Percentiles rank a stretch among this genome's conserved stretches.
These are phyloP conservation scores for Brevimyrus niger DNA, from an alignment of 2,113 vertebrate genomes.

Conservation along the genomic window DNA sequence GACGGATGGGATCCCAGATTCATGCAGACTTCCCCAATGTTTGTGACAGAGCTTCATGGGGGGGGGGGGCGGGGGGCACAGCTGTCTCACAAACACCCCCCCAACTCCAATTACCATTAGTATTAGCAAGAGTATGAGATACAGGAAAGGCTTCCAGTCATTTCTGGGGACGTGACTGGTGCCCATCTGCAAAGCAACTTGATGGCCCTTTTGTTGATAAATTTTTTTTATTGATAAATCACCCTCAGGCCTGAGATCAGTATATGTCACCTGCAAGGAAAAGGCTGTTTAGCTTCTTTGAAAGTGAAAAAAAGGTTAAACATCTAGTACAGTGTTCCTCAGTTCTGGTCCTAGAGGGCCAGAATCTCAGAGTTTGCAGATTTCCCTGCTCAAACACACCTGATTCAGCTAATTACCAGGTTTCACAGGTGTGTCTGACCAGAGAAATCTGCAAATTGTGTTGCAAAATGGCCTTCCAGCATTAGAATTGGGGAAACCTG, in stretches of 20 bases:
- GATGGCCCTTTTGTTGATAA: background rate
- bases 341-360: background rate
- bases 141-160: background rate
- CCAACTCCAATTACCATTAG: slow-evolving; percentile 33
- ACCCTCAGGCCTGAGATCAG: background rate
- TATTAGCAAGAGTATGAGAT: slow-evolving; percentile 25
- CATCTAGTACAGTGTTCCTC: background rate
- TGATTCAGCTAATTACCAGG: background rate
- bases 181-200: background rate
- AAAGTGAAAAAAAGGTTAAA: background rate
- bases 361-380: background rate
- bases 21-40: slow-evolving; percentile 49
- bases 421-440: background rate
- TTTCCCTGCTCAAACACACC: background rate
- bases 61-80: slow-evolving; percentile 37
- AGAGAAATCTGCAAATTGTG: background rate
- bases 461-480: background rate
- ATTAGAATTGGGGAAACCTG: background rate
- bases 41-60: slow-evolving; percentile 43
- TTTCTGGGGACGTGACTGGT: background rate
- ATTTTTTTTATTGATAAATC: background rate
- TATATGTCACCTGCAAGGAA: background rate
- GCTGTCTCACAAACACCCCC: slow-evolving; percentile 45
- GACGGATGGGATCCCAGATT: slow-evolving; percentile 65
- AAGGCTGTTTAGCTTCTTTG: background rate